Evolutionary conservation across 2,888 invertebrate genomes (phyloP).

Genomic region (Blera fallax): DNA sequence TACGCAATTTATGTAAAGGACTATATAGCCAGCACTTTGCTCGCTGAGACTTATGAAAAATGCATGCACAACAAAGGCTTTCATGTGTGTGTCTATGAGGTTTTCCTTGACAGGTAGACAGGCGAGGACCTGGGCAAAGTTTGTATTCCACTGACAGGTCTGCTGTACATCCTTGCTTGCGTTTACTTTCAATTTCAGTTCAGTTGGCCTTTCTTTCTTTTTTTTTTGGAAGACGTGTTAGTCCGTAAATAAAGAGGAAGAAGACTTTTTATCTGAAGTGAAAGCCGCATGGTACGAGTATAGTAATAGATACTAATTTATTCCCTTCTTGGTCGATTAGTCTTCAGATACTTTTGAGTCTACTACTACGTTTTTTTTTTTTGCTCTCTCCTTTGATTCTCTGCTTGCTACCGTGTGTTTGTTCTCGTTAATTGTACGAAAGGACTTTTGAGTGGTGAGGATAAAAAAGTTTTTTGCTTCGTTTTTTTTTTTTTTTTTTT

Average conservation of each 20-base stretch:
- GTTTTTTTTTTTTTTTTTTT: not conserved
- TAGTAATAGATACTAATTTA: slow-evolving; percentile 37
- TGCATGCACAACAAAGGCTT: slow-evolving; percentile 42
- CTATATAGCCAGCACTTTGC: not conserved
- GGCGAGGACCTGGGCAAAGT: slow-evolving; percentile 2
- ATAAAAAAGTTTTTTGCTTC: slow-evolving; percentile 24
- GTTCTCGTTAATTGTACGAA: slow-evolving; percentile 60
- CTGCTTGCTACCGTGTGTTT: slow-evolving; percentile 20
- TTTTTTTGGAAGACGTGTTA: slow-evolving; percentile 1
- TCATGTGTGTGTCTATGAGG: slow-evolving; percentile 6
- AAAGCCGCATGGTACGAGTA: not conserved
- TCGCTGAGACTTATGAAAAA: slow-evolving; percentile 46
- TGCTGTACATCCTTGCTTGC: not conserved
- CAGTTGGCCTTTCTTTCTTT: not conserved
- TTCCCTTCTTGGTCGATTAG: slow-evolving; percentile 60
- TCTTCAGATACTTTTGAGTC: slow-evolving; percentile 52
- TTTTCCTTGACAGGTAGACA: slow-evolving; percentile 8
- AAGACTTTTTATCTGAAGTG: not conserved
- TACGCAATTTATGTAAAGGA: slow-evolving; percentile 48
- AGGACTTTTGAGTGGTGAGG: slow-evolving; percentile 54
- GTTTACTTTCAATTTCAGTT: too few relatives aligned
- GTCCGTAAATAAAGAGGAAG: slow-evolving; percentile 12
- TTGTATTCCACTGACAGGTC: slow-evolving; percentile 16
- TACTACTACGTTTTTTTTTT: not conserved
- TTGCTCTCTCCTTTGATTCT: not conserved